Evolutionary conservation across 2,113 vertebrate species (phyloP), one percentile per base, ranked within the genome.

Genomic region (Xiphorhynchus elegans): DNA sequence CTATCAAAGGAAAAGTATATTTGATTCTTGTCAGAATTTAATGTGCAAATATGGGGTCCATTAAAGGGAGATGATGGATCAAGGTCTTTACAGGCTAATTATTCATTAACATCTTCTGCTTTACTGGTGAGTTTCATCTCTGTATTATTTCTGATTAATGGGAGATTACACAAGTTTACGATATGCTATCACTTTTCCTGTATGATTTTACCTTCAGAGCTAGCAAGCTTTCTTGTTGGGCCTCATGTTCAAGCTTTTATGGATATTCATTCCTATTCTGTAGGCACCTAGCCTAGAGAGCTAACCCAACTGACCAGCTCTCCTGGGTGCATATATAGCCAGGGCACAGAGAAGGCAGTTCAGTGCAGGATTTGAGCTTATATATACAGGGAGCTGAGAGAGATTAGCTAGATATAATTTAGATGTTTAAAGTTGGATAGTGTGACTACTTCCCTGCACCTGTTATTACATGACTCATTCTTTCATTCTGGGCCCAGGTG

Each of bases 391-490:
- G 91, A 78, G 14, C 69, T 78, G 47, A 78, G 60, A 60, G 82
- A 96, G 80, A 95, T 95, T 78, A 97, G 55, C 68, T 93, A 84
- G 95, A 78, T 96, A 87, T 35, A 75, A 93, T 90, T 95, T 67
- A 44, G 69, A 68, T 89, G 83, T 92, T 96, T 97, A 75, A 95
- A 84, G 76, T 33, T 72, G 80, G 66, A 87, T 97, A 87, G 40
- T 68, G 56, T 92, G 94, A 91, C 95, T 93, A 10, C 84, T 84
- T 92, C 87, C 84, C 86, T 92, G 91, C 94, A 95, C 90, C 96
- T 96, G 90, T 96, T 91, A 93, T 96, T 95, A 93, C 68, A 55
- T 95, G 96, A 96, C 64, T 96, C 90, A 86, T 90, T 90, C 83
- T 93, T 96, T 93, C 78, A 83, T 86, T 96, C 85, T 84, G 21